Percentiles rank a stretch among this genome's conserved stretches.
Evolutionary conservation across 2,113 vertebrate genomes (phyloP).

Genomic region (Trichechus manatus): DNA sequence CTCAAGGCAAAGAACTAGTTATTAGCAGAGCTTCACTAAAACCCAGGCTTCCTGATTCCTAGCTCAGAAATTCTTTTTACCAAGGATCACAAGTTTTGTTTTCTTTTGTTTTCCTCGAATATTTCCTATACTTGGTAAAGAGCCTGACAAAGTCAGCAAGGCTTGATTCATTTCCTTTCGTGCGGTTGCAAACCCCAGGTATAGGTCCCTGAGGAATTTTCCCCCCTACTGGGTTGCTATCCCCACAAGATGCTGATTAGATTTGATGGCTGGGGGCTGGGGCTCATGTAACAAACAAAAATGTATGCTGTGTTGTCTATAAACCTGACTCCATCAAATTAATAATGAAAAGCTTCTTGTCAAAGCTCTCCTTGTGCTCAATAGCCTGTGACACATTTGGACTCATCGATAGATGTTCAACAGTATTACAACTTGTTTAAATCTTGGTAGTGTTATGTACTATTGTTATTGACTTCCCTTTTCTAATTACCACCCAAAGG

Average conservation of each 20-base stretch:
- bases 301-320: slow-evolving; percentile 84
- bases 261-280: slow-evolving; percentile 43
- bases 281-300: slow-evolving; percentile 82
- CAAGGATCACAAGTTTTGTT: background rate
- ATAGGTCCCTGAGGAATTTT: background rate
- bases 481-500: slow-evolving; percentile 93
- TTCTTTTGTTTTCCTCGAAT: background rate
- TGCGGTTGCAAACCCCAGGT: background rate
- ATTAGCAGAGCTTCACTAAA: background rate
- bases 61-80: slow-evolving; percentile 1
- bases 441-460: slow-evolving; percentile 90
- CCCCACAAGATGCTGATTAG: background rate
- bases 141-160: background rate
- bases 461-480: slow-evolving; percentile 91
- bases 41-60: background rate
- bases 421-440: slow-evolving; percentile 91
- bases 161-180: background rate
- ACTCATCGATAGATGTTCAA: slow-evolving; percentile 91
- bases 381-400: slow-evolving; percentile 89
- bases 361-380: slow-evolving; percentile 87
- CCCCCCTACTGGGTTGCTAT: background rate
- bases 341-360: slow-evolving; percentile 89
- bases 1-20: background rate
- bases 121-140: slow-evolving; percentile 2
- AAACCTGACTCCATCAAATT: slow-evolving; percentile 88